phyloP scores from a whole-genome alignment of 2,888 invertebrate species.

The Tethea ocularis region DNA sequence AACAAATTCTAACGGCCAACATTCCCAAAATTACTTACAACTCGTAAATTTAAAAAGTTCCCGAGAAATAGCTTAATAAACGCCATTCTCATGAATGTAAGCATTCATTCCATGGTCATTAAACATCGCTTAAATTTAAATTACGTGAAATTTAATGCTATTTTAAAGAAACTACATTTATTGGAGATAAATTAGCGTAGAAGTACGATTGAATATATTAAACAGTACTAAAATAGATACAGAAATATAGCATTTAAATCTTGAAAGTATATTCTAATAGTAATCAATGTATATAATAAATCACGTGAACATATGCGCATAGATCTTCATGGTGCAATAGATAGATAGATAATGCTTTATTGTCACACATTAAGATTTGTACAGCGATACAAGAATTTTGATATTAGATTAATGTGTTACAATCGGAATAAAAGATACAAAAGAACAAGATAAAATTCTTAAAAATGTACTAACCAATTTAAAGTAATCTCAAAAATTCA shows the following conservation, averaged over 20 bases:
- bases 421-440: not conserved
- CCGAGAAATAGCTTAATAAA: slow-evolving; percentile 46
- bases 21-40: slow-evolving; percentile 25
- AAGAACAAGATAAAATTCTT: not conserved
- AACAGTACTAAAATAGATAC: no score
- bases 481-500: not conserved
- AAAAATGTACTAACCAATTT: not conserved
- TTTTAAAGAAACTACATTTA: slow-evolving; percentile 12
- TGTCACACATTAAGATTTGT: no score
- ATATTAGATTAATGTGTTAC: no score
- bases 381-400: no score
- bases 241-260: no score
- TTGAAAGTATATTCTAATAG: no score
- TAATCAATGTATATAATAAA: no score
- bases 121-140: slow-evolving; percentile 39
- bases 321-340: no score
- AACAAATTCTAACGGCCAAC: not conserved
- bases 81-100: slow-evolving; percentile 39
- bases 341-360: no score
- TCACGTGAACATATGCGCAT: no score
- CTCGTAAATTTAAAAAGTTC: slow-evolving; percentile 23
- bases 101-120: slow-evolving; percentile 40
- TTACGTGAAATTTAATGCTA: slow-evolving; percentile 23
- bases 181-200: slow-evolving; percentile 5
- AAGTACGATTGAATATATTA: no score